These are phyloP conservation scores for Pogona vitticeps DNA, from an alignment of 2,113 vertebrate genomes.

Conservation along the genomic window DNA sequence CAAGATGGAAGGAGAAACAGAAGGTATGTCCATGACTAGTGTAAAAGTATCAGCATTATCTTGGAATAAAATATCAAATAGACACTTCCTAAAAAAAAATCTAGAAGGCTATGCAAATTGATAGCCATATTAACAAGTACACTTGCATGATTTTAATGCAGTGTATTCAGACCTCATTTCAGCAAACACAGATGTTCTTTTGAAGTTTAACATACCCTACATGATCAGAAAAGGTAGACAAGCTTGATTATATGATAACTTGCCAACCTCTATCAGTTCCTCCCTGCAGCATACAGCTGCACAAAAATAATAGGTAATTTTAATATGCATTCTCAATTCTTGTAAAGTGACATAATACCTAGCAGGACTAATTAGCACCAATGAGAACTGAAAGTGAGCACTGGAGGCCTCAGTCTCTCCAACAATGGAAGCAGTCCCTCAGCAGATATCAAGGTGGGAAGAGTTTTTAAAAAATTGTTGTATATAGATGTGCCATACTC, in stretches of 20 bases:
- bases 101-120: neutral
- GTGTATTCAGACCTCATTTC: slow-evolving; percentile 24
- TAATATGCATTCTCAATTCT: neutral
- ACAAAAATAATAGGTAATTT: neutral
- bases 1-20: slow-evolving; percentile 27
- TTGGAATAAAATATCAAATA: neutral
- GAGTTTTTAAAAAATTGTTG: neutral
- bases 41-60: neutral
- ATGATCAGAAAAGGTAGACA: neutral
- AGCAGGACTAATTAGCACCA: no score
- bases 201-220: no score
- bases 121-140: neutral
- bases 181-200: neutral
- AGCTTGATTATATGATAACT: neutral
- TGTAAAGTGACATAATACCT: neutral
- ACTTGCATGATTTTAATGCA: neutral
- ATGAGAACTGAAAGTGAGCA: neutral
- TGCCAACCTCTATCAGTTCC: neutral
- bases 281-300: neutral
- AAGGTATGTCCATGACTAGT: neutral
- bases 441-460: neutral
- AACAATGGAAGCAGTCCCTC: neutral
- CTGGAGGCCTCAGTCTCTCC: neutral
- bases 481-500: slow-evolving; percentile 39
- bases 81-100: neutral